Evolutionary conservation across 2,113 vertebrate genomes (phyloP), one percentile per base, ranked within the genome.

Genomic region (Miniopterus natalensis): DNA sequence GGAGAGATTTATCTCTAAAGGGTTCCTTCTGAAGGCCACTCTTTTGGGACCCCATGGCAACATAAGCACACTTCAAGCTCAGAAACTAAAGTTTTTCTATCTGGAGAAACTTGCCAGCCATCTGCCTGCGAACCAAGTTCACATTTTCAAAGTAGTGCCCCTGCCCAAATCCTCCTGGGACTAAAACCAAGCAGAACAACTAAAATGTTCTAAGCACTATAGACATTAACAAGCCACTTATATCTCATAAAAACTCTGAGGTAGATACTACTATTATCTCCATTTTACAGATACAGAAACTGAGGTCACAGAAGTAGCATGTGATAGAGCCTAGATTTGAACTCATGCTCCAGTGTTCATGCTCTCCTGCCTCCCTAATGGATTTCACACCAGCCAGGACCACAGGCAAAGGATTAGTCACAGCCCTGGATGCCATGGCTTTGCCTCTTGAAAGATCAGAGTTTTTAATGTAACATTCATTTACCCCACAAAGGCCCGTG

Each of bases 381-480:
- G 87, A 68, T 79, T 74, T 92, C 66, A 77, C 1, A 13, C 29
- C 88, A 87, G 88, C 40, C 27, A 51, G 65, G 36, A 40, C 77
- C 84, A 36, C 29, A 86, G 71, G 65, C 40, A 68, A 85, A 86
- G 8, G 17, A 61, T 90, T 61, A 66, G 75, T 92, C 93, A 92
- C 23, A 68, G 57, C 20, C 55, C 85, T 47, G 70, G 31, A 57
- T 55, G n/a, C 29, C 18, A 20, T 3, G 27, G 79, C 59, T 94
- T n/a, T 45, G 57, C 83, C 27, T 90, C 36, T 55, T 79, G 53
- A 74, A 45, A 68, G 85, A 17, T 84, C 81, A 27, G 92, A 42
- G 6, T 7, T 88, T 36, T 61, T 31, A 63, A 29, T 9, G 7
- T 13, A 45, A 53, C 51, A 57, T 88, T 53, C 45, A 49, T 65